These are phyloP conservation scores for Sarcophaga bullata DNA, from an alignment of 1,140 invertebrate genomes.

Conservation along the genomic window DNA sequence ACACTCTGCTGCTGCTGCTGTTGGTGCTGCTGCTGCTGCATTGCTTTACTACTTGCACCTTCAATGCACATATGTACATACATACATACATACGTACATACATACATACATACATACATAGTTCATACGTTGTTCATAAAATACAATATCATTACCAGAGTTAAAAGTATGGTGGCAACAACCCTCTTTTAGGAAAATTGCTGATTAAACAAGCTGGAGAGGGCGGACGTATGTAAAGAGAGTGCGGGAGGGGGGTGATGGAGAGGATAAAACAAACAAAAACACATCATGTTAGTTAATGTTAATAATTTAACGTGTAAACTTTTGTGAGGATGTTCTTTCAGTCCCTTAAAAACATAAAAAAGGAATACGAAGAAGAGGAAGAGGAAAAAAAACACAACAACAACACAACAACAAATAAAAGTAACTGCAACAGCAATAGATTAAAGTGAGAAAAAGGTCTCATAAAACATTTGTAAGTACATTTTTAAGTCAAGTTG, in stretches of 20 bases:
- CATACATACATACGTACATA: too few relatives aligned
- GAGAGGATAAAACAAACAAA: slow-evolving; percentile 8
- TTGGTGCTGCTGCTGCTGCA: too few relatives aligned
- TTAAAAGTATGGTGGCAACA: background rate
- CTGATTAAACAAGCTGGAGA: background rate
- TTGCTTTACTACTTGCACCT: too few relatives aligned
- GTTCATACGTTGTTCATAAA: too few relatives aligned
- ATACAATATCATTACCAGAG: too few relatives aligned
- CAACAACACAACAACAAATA: background rate
- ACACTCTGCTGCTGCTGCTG: background rate
- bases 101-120: too few relatives aligned
- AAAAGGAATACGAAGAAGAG: background rate
- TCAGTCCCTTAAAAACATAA: background rate
- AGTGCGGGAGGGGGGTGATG: background rate
- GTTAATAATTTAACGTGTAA: slow-evolving; percentile 36
- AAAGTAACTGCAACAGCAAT: too few relatives aligned
- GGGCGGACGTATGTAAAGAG: background rate
- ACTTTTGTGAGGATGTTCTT: slow-evolving; percentile 14
- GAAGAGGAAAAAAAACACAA: background rate
- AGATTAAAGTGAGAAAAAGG: slow-evolving; percentile 19
- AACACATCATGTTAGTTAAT: slow-evolving; percentile 31
- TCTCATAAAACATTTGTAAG: slow-evolving; percentile 22
- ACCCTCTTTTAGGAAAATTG: slow-evolving; percentile 6
- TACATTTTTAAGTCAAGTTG: background rate
- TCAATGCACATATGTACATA: too few relatives aligned